phyloP scores from a whole-genome alignment of 2,888 invertebrate genomes.

The Oscheius sp. region DNA sequence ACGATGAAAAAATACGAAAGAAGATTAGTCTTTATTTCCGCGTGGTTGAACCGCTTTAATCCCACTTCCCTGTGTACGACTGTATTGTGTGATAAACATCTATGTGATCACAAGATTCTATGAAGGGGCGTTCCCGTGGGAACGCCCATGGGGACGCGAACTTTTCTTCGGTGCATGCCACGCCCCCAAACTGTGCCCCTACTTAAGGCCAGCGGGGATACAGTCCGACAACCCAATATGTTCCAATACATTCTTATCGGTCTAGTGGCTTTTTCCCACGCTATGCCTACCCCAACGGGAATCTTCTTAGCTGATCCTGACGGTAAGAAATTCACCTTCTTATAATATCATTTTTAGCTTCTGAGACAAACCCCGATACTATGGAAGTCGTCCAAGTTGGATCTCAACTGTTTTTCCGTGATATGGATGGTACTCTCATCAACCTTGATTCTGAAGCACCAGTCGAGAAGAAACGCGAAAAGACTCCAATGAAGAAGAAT shows the following conservation, averaged over 20 bases:
- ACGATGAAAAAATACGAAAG: too few species aligned
- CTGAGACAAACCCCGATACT: slow-evolving; percentile 23
- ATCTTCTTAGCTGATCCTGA: slow-evolving; percentile 25
- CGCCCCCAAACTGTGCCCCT: slow-evolving; percentile 16
- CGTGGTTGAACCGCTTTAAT: not conserved
- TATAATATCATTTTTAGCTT: not conserved
- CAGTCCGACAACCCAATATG: slow-evolving; percentile 14
- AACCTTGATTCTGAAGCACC: slow-evolving; percentile 4
- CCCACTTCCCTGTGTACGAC: not conserved
- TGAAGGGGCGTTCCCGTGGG: slow-evolving; percentile 15
- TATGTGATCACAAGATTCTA: slow-evolving; percentile 8
- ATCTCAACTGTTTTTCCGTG: slow-evolving; percentile 19
- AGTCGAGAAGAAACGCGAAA: slow-evolving; percentile 44
- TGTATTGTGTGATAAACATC: slow-evolving; percentile 8
- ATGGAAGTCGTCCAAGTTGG: slow-evolving; percentile 26
- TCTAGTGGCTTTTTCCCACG: slow-evolving; percentile 26
- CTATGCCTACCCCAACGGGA: slow-evolving; percentile 17
- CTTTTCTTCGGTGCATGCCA: slow-evolving; percentile 1
- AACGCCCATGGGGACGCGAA: slow-evolving; percentile 18
- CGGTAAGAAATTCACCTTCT: slow-evolving; percentile 8
- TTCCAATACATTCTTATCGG: slow-evolving; percentile 18
- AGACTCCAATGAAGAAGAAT: slow-evolving; percentile 36
- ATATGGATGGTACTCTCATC: slow-evolving; percentile 16
- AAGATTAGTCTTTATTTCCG: too few species aligned
- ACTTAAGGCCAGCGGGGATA: slow-evolving; percentile 16